Evolutionary conservation across 2,113 vertebrate genomes (phyloP).

Genomic region (Tor tambroides): DNA sequence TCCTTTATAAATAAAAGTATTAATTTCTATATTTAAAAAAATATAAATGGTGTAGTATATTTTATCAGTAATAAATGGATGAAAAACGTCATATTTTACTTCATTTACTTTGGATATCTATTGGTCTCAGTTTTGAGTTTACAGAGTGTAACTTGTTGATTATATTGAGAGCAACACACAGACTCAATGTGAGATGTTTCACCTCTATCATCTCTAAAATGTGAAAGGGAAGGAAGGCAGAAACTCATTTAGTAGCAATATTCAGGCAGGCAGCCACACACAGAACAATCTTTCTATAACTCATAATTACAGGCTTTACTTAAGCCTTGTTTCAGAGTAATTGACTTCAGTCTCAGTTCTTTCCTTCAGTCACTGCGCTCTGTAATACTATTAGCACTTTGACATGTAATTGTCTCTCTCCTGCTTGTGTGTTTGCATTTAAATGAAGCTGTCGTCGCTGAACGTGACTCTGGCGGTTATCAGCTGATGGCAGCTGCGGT

Average conservation of each 20-base stretch:
- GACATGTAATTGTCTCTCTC: not conserved
- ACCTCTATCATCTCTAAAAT: not conserved
- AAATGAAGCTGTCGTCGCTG: not conserved
- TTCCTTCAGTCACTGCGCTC: not conserved
- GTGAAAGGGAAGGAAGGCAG: not conserved
- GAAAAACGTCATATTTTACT: not conserved
- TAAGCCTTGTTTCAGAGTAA: slow-evolving; percentile 14
- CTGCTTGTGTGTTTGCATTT: not conserved
- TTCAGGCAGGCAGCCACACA: not conserved
- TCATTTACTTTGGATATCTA: not conserved
- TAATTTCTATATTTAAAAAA: no score
- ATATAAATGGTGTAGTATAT: not conserved
- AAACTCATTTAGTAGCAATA: not conserved
- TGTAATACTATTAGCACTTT: not conserved
- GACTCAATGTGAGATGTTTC: not conserved
- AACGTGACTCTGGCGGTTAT: not conserved
- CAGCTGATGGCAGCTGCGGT: not conserved
- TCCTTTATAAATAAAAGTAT: not conserved
- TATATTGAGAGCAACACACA: not conserved
- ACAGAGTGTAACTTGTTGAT: not conserved
- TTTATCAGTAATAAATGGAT: not conserved
- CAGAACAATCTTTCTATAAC: not conserved
- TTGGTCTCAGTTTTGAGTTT: no score
- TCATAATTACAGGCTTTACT: not conserved
- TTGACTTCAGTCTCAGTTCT: not conserved